Evolutionary conservation across 2,113 vertebrate genomes (phyloP), one percentile per base, ranked within the genome.

Genomic region (Colossoma macropomum): DNA sequence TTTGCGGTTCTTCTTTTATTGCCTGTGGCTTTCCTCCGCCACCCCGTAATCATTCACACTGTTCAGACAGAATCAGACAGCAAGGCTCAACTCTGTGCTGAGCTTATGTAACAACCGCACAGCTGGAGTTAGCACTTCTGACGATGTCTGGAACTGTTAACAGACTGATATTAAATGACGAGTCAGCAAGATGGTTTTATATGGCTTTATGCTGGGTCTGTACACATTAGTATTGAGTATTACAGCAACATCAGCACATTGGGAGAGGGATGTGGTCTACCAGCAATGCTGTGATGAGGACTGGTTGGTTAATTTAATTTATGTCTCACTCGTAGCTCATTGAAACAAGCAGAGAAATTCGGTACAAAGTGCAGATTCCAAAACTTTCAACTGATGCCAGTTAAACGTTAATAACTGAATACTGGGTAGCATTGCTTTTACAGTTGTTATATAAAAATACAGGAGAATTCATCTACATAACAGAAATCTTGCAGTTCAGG

Each of bases 1-100:
- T 79, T 69, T 41, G 17, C 25, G 68, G 69, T 78, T 79, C 38
- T 83, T 75, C 72, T 13, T 69, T 79, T 86, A 84, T 74, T 72
- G 73, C 59, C 75, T 81, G 66, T 68, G 82, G 78, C 68, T 77
- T 80, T 60, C 38, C 34, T 45, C 69, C n/a, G 62, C 34, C 68
- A 45, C 25, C 15, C 45, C 54, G 0, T 84, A 79, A 86, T 79
- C 70, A 73, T 70, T 83, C 32, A 72, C n/a, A 27, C 59, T 59
- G 60, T 17, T 52, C 27, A 32, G 34, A 45, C 11, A 5, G 17
- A 12, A 41, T 41, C 34, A 41, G 68, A 9, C 74, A 70, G 63
- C 15, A 12, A 23, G 50, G 25, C 63, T 59, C 21, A 21, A 27
- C 71, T 80, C 56, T 54, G 30, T 30, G 8, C 27, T 56, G 66